Evolutionary conservation across 2,113 vertebrate species (phyloP).

Genomic region (Phaethon lepturus): DNA sequence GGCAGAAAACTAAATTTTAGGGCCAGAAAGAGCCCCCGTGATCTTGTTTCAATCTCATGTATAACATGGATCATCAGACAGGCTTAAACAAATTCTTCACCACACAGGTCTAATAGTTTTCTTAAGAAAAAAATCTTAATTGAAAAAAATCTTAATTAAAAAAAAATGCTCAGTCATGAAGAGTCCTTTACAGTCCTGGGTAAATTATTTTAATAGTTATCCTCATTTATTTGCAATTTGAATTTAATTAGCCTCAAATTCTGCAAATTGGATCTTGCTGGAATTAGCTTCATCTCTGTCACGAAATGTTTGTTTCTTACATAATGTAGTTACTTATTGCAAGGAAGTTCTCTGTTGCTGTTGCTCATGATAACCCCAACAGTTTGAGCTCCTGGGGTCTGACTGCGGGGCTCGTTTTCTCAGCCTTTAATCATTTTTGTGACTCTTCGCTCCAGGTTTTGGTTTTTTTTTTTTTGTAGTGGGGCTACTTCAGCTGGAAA

Average conservation of each 20-base stretch:
- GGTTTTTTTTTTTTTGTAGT: background rate
- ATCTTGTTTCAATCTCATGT: background rate
- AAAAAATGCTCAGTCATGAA: background rate
- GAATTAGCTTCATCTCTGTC: conserved; percentile 50
- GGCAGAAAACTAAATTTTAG: background rate
- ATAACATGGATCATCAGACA: background rate
- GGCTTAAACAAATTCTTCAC: background rate
- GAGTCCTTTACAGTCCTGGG: background rate
- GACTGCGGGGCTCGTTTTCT: background rate
- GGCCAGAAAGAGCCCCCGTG: background rate
- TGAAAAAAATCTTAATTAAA: background rate
- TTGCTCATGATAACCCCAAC: background rate
- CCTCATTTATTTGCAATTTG: conserved; percentile 28
- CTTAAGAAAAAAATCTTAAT: background rate
- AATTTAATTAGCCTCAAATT: conserved; percentile 56
- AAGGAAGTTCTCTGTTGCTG: background rate
- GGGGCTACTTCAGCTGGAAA: background rate
- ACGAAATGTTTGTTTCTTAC: conserved; percentile 59
- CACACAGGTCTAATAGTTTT: background rate
- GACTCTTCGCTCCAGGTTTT: background rate
- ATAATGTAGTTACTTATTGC: conserved; percentile 31
- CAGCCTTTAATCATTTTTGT: background rate
- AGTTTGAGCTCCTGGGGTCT: background rate
- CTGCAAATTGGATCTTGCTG: conserved; percentile 44
- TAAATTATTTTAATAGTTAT: conserved; percentile 32